Conservation (phyloP, 2,797 vertebrate species). For the Lepilemur ruficaudatus region DNA sequence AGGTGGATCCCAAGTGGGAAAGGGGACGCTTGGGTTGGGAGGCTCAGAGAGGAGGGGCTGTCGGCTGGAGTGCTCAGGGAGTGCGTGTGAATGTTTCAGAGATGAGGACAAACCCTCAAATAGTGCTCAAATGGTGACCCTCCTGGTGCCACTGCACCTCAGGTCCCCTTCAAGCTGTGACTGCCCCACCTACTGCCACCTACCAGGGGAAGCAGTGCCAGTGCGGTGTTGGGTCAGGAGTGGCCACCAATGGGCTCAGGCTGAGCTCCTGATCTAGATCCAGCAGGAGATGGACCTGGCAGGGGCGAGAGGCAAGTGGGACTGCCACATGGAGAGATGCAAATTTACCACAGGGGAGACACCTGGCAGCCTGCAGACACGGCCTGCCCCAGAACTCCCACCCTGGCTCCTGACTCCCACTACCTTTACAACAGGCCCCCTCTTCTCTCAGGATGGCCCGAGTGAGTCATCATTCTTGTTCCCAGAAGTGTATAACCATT, state of each 20-base stretch:
- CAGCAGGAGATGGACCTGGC: not conserved
- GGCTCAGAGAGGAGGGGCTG: no score
- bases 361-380: not conserved
- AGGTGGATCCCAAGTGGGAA: not conserved
- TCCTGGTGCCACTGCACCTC: not conserved
- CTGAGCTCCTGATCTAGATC: not conserved
- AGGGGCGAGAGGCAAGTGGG: not conserved
- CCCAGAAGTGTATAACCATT: not conserved
- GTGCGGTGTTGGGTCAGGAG: not conserved
- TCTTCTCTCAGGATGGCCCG: not conserved
- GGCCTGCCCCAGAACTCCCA: not conserved
- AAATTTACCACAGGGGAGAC: not conserved
- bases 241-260: not conserved
- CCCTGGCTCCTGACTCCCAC: not conserved
- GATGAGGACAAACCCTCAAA: not conserved
- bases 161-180: not conserved
- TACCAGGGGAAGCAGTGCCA: not conserved
- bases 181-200: not conserved
- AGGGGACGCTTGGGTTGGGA: not conserved
- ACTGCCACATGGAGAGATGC: not conserved
- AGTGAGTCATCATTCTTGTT: not conserved
- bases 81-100: no score
- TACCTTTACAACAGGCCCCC: not conserved
- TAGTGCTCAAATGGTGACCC: not conserved
- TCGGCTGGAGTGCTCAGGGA: not conserved